A percentile compares a stretch with the other conserved stretches of the same genome.
These are phyloP conservation scores for Drosophila yooni DNA, from an alignment of 2,888 invertebrate genomes.

Conservation along the genomic window DNA sequence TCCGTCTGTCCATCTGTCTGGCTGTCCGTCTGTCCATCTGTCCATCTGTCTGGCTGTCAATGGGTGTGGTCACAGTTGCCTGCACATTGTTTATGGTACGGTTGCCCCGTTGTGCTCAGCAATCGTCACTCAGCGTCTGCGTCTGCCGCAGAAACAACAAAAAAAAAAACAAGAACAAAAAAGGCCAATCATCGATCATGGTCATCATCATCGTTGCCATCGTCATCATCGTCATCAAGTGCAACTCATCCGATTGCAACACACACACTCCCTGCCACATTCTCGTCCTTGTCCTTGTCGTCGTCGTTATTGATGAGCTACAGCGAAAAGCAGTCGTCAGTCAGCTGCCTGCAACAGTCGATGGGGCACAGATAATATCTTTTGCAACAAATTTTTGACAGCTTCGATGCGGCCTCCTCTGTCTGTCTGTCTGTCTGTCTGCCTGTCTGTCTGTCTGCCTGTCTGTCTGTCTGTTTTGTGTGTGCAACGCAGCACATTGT, in stretches of 20 bases:
- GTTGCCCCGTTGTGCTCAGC: constrained; percentile 49
- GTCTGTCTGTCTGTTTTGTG: not conserved
- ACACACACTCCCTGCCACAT: constrained; percentile 7
- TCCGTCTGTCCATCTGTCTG: constrained; percentile 2
- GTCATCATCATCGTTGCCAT: constrained; percentile 72
- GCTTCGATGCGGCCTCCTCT: constrained; percentile 72
- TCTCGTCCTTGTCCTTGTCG: constrained; percentile 43
- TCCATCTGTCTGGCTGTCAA: constrained; percentile 55
- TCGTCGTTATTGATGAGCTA: constrained; percentile 70
- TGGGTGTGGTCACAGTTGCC: constrained; percentile 74
- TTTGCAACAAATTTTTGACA: constrained; percentile 84
- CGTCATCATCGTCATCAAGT: constrained; percentile 31
- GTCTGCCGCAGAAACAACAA: constrained; percentile 43
- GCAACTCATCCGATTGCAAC: constrained; percentile 14
- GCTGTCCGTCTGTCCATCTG: not conserved
- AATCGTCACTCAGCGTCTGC: constrained; percentile 74
- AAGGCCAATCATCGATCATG: constrained; percentile 84
- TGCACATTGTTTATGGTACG: constrained; percentile 59
- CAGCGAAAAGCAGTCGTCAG: constrained; percentile 61
- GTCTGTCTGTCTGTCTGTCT: not conserved
- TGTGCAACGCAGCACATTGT: constrained; percentile 10
- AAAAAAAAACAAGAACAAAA: constrained; percentile 42
- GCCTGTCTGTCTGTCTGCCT: not conserved
- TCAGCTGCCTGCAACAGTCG: constrained; percentile 43
- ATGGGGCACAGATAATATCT: constrained; percentile 78